These are phyloP conservation scores for Columba livia DNA, from an alignment of 2,113 vertebrate genomes.

Conservation along the genomic window DNA sequence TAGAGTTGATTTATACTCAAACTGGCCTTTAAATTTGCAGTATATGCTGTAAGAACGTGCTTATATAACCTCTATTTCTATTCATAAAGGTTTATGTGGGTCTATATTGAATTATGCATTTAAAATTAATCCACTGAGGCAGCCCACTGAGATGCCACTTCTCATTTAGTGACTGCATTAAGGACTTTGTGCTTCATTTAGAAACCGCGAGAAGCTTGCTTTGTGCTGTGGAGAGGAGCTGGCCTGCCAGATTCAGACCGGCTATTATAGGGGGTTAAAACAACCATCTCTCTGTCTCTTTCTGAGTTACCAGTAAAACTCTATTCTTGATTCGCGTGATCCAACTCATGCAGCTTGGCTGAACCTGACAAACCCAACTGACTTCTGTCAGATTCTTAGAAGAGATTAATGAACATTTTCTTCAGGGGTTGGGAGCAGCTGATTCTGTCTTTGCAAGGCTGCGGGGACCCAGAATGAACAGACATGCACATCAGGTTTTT, in stretches of 20 bases:
- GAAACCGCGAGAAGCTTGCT: slow-evolving; percentile 53
- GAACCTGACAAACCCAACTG: background rate
- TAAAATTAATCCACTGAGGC: slow-evolving; percentile 70
- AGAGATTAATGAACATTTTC: slow-evolving; percentile 11
- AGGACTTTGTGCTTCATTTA: slow-evolving; percentile 62
- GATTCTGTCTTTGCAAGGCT: background rate
- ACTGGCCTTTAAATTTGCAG: slow-evolving; percentile 52
- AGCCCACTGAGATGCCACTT: slow-evolving; percentile 68
- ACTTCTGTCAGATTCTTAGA: background rate
- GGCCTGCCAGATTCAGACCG: slow-evolving; percentile 37
- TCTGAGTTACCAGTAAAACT: background rate
- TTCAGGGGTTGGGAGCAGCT: background rate
- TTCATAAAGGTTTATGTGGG: slow-evolving; percentile 67
- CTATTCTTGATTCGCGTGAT: background rate
- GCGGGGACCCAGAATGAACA: background rate
- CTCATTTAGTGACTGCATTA: slow-evolving; percentile 63
- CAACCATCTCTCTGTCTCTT: slow-evolving; percentile 14
- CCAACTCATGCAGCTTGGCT: background rate
- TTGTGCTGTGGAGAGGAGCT: slow-evolving; percentile 39
- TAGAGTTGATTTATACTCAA: slow-evolving; percentile 41
- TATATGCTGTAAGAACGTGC: slow-evolving; percentile 49
- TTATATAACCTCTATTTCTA: slow-evolving; percentile 67
- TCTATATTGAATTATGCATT: slow-evolving; percentile 68
- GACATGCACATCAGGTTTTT: background rate
- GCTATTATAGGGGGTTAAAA: slow-evolving; percentile 23